phyloP scores from a whole-genome alignment of 2,888 invertebrate genomes.

The Cryptophagus acutangulus region DNA sequence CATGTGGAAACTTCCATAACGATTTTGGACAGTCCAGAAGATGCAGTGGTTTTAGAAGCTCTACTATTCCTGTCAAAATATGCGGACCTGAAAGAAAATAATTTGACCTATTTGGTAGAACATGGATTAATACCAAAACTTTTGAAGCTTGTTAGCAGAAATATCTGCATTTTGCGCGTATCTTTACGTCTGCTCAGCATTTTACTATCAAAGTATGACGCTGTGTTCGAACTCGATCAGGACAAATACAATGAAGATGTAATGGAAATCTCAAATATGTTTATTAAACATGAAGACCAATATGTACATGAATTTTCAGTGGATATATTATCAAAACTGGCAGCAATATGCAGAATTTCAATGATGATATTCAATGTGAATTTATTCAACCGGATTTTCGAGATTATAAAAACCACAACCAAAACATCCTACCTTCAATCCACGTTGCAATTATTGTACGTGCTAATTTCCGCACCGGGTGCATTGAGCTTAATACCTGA shows the following conservation, averaged over 20 bases:
- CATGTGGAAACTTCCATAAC: conserved; percentile 38
- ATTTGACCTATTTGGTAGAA: conserved; percentile 29
- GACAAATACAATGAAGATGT: conserved; percentile 32
- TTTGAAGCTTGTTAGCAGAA: conserved; percentile 28
- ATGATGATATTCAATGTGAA: conserved; percentile 29
- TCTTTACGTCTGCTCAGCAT: conserved; percentile 31
- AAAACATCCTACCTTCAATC: conserved; percentile 25
- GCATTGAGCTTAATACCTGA: conserved; percentile 27
- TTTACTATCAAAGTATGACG: conserved; percentile 28
- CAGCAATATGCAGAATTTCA: conserved; percentile 27
- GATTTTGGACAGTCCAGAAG: conserved; percentile 34
- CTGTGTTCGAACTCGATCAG: conserved; percentile 33
- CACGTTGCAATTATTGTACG: conserved; percentile 29
- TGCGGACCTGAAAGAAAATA: conserved; percentile 32
- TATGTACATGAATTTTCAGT: conserved; percentile 32
- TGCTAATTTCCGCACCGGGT: conserved; percentile 29
- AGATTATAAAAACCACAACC: conserved; percentile 27
- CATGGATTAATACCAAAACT: conserved; percentile 32
- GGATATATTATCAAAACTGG: conserved; percentile 30
- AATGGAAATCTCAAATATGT: conserved; percentile 31
- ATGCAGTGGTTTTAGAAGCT: conserved; percentile 34
- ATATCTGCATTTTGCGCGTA: conserved; percentile 34
- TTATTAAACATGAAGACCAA: conserved; percentile 28
- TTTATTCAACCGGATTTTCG: conserved; percentile 31
- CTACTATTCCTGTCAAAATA: conserved; percentile 37